A percentile compares a stretch with the other conserved stretches of the same genome.
phyloP scores from a whole-genome alignment of 1,140 invertebrate genomes.

The Aleiodes sp. region DNA sequence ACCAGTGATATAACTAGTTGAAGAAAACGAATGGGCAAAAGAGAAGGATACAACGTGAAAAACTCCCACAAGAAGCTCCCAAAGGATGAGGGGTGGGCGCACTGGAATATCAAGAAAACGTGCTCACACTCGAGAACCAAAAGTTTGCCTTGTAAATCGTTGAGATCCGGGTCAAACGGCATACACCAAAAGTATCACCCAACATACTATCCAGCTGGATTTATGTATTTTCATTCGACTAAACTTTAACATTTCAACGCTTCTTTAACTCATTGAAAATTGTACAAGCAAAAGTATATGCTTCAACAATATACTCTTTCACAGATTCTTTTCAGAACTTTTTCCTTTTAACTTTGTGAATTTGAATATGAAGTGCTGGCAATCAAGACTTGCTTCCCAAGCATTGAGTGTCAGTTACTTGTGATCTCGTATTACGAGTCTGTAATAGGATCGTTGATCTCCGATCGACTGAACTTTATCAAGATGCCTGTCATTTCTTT shows the following conservation, averaged over 20 bases:
- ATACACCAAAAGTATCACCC: slow-evolving; percentile 10
- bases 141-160: slow-evolving; percentile 40
- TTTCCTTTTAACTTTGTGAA: not conserved
- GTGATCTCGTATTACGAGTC: not conserved
- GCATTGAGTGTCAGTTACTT: not conserved
- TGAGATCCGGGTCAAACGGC: slow-evolving; percentile 24
- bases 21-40: slow-evolving; percentile 1
- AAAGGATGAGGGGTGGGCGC: slow-evolving; percentile 22
- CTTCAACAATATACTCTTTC: not conserved
- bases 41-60: slow-evolving; percentile 33
- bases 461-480: slow-evolving; percentile 1
- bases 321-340: not conserved
- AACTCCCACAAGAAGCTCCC: slow-evolving; percentile 38
- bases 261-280: slow-evolving; percentile 7
- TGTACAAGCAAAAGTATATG: not conserved
- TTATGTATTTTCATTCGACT: slow-evolving; percentile 28
- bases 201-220: slow-evolving; percentile 17
- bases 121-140: slow-evolving; percentile 22
- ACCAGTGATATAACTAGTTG: slow-evolving; percentile 10
- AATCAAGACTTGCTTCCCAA: slow-evolving; percentile 1
- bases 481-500: not conserved
- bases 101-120: slow-evolving; percentile 25
- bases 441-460: slow-evolving; percentile 24
- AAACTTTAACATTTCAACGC: not conserved
- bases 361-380: slow-evolving; percentile 1